Percentiles rank a stretch among this genome's conserved stretches.
Conservation (phyloP, 2,113 vertebrate genomes). For the Xenopus laevis region DNA sequence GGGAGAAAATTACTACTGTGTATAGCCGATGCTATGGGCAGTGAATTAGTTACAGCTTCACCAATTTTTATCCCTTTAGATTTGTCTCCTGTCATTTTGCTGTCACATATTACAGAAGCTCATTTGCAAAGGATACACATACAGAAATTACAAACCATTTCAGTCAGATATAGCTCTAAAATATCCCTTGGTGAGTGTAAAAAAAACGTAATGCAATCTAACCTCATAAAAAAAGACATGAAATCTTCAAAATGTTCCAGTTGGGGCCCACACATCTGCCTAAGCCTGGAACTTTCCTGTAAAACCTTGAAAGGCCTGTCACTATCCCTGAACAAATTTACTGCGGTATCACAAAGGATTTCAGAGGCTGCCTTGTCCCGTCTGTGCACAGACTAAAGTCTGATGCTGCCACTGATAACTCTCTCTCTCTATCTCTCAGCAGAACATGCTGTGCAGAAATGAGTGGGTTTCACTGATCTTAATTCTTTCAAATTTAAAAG, state of each 20-base stretch:
- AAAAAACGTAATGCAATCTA: constrained; percentile 65
- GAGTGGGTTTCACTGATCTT: constrained; percentile 62
- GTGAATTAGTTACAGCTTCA: too few species aligned
- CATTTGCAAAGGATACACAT: too few species aligned
- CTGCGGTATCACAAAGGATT: constrained; percentile 46
- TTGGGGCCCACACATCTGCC: constrained; percentile 58
- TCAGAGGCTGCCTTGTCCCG: constrained; percentile 34
- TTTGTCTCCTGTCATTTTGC: too few species aligned
- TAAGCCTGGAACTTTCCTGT: constrained; percentile 55
- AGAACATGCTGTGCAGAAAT: constrained; percentile 41
- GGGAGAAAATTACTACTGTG: too few species aligned
- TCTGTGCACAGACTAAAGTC: constrained; percentile 44
- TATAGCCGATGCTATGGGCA: too few species aligned
- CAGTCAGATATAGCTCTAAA: too few species aligned
- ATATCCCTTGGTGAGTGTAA: constrained; percentile 66
- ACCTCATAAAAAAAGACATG: constrained; percentile 69
- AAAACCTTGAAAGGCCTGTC: constrained; percentile 53
- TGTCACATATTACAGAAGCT: too few species aligned
- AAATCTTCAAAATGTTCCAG: constrained; percentile 61
- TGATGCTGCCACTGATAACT: background rate
- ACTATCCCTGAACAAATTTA: constrained; percentile 41
- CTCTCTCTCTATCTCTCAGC: background rate
- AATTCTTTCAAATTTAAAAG: constrained; percentile 83
- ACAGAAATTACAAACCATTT: too few species aligned
- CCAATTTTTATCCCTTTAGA: too few species aligned